These are phyloP conservation scores for Oeneis ivallda DNA, from an alignment of 2,888 invertebrate genomes.

Conservation along the genomic window DNA sequence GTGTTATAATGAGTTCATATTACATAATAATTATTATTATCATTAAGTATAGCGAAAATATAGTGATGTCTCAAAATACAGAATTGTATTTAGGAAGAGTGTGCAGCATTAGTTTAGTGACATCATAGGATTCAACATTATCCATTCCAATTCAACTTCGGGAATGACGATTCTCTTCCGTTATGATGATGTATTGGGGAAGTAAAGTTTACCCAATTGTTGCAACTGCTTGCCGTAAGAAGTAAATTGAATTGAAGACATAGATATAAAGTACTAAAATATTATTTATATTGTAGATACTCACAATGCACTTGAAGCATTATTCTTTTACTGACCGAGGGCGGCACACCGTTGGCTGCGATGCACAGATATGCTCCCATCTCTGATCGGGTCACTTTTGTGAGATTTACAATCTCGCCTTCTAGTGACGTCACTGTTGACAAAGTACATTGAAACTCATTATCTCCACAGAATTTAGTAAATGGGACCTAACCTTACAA, in stretches of 20 bases:
- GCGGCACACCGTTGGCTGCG: constrained; percentile 93
- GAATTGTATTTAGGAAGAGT: no score
- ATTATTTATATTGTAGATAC: constrained; percentile 62
- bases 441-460: constrained; percentile 20
- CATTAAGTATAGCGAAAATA: neutral
- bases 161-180: no score
- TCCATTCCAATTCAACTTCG: no score
- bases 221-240: no score
- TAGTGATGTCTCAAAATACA: no score
- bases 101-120: no score
- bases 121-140: no score
- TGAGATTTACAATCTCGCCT: constrained; percentile 90
- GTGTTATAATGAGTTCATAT: constrained; percentile 3
- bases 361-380: constrained; percentile 95
- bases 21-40: neutral
- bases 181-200: no score
- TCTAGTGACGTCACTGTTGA: constrained; percentile 85
- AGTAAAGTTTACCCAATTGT: no score
- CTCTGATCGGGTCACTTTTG: constrained; percentile 93
- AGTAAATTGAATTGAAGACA: neutral
- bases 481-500: no score
- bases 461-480: neutral
- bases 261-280: neutral
- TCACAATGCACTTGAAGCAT: constrained; percentile 95
- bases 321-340: constrained; percentile 94